Evolutionary conservation across 2,113 vertebrate species (phyloP).

Genomic region (Cephalopterus ornatus): DNA sequence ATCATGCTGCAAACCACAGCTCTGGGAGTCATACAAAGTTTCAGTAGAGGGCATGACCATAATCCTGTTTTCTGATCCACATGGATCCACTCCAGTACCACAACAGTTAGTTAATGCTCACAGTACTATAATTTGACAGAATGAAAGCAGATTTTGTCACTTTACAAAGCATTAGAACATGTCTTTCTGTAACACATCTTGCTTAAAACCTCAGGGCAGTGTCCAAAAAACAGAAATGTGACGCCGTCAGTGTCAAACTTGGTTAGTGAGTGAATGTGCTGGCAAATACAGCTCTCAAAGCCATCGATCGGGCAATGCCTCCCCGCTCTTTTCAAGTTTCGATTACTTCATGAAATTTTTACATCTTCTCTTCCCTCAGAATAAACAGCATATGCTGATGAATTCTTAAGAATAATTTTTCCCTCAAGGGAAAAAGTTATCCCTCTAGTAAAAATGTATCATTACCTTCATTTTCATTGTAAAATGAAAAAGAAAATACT

Average conservation of each 20-base stretch:
- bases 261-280: neutral
- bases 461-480: neutral
- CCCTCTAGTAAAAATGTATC: neutral
- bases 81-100: neutral
- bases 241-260: neutral
- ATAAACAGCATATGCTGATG: neutral
- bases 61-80: neutral
- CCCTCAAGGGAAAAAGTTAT: neutral
- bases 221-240: neutral
- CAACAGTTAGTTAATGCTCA: neutral
- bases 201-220: neutral
- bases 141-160: neutral
- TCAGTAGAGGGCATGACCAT: neutral
- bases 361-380: neutral
- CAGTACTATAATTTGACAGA: neutral
- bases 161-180: neutral
- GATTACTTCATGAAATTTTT: conserved; percentile 3
- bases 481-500: neutral
- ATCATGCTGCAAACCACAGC: neutral
- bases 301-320: neutral
- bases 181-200: neutral
- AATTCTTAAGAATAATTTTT: neutral
- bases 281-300: neutral
- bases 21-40: neutral
- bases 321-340: neutral